A percentile compares a stretch with the other conserved stretches of the same genome.
Evolutionary conservation across 2,113 vertebrate genomes (phyloP).

Genomic region (Abramis brama): DNA sequence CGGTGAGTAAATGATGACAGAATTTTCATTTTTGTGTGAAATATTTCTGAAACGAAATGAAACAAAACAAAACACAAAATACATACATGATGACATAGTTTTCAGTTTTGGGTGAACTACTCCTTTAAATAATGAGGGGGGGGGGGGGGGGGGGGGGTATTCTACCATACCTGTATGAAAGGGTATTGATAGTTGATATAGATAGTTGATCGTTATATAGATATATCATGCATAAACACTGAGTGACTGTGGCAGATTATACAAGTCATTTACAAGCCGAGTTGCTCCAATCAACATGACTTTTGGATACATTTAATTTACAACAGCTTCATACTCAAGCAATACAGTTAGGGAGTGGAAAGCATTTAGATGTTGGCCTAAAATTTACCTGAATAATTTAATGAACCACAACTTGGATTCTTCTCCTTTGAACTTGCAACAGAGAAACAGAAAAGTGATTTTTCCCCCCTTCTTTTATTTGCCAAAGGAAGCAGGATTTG

Average conservation of each 20-base stretch:
- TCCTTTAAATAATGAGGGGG: too few species aligned
- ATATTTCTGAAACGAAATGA: too few species aligned
- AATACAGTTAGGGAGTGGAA: constrained; percentile 1
- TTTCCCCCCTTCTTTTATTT: neutral
- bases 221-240: neutral
- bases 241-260: neutral
- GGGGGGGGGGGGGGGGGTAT: too few species aligned
- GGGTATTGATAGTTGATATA: too few species aligned
- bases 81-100: too few species aligned
- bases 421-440: constrained; percentile 11
- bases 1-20: too few species aligned
- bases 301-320: constrained; percentile 14
- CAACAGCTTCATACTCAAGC: constrained; percentile 19
- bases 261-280: neutral
- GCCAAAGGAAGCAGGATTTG: constrained; percentile 31
- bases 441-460: constrained; percentile 20
- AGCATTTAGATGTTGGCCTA: constrained; percentile 13
- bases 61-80: too few species aligned
- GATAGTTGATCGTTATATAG: too few species aligned
- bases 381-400: constrained; percentile 19
- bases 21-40: too few species aligned
- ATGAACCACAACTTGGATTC: constrained; percentile 17
- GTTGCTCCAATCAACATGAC: neutral
- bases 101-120: too few species aligned
- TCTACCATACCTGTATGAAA: too few species aligned